Percentiles rank a stretch among this genome's conserved stretches.
These are phyloP conservation scores for Yoshiicerus persimilis DNA, from an alignment of 1,140 invertebrate genomes.

Conservation along the genomic window DNA sequence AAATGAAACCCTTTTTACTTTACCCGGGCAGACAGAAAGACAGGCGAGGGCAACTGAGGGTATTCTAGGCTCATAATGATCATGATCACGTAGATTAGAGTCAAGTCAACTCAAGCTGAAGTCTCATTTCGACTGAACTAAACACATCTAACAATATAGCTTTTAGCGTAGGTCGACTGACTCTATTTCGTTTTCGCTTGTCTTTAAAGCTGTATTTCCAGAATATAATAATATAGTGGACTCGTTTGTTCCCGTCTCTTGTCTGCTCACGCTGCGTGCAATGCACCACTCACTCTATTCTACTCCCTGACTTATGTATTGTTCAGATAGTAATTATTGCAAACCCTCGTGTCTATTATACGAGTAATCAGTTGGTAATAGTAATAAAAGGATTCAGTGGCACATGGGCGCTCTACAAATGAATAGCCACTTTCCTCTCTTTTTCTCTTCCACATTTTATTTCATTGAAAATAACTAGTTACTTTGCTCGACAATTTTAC, in stretches of 20 bases:
- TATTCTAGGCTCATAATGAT: not conserved
- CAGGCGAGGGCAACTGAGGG: not conserved
- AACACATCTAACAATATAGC: not conserved
- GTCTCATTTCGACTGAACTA: not conserved
- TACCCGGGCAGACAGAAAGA: not conserved
- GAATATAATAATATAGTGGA: not conserved
- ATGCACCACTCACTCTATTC: not conserved
- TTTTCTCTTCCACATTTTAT: not conserved
- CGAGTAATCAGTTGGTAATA: constrained; percentile 22
- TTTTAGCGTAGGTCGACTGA: not conserved
- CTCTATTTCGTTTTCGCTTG: not conserved
- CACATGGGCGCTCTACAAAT: not conserved
- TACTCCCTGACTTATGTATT: not conserved
- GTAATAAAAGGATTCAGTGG: constrained; percentile 10
- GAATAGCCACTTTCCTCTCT: not conserved
- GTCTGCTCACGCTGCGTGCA: not conserved
- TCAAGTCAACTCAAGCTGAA: not conserved
- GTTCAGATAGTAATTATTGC: constrained; percentile 20
- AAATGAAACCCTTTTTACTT: not conserved
- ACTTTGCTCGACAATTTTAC: too few relatives aligned
- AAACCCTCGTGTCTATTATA: constrained; percentile 16
- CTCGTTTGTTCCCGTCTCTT: not conserved
- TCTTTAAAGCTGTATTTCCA: not conserved
- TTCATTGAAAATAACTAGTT: not conserved
- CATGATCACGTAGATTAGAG: constrained; percentile 9